A percentile compares a stretch with the other conserved stretches of the same genome.
Evolutionary conservation across 2,797 vertebrate genomes (phyloP).

Genomic region (Mionectes olivaceus): DNA sequence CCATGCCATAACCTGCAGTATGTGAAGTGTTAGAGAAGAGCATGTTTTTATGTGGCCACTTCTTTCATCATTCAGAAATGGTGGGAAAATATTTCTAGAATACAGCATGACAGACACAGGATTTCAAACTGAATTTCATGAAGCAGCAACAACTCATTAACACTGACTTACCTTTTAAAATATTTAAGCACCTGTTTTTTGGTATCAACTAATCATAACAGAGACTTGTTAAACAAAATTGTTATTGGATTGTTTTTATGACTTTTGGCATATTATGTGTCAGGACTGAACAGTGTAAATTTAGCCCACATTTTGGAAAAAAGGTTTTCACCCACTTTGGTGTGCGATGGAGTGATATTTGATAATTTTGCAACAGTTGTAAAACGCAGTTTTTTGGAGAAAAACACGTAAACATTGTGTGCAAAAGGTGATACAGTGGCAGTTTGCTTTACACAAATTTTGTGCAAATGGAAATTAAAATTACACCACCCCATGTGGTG

Average conservation of each 20-base stretch:
- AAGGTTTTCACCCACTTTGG: background rate
- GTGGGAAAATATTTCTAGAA: conserved; percentile 19
- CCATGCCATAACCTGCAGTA: conserved; percentile 3
- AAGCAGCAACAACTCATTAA: background rate
- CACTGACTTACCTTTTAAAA: background rate
- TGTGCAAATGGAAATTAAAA: background rate
- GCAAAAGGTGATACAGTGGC: background rate
- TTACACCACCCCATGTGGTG: rapidly evolving
- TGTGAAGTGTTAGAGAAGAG: background rate
- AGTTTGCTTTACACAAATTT: background rate
- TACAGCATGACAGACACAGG: background rate
- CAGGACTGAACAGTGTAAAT: background rate
- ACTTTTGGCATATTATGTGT: background rate
- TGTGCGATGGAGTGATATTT: background rate
- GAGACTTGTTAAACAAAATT: background rate
- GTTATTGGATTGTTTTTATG: background rate
- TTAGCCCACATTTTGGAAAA: background rate
- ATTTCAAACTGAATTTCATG: background rate
- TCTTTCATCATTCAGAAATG: background rate
- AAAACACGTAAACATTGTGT: background rate
- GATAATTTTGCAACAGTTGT: background rate
- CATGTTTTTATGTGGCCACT: background rate
- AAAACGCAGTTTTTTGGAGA: background rate
- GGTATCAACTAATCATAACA: background rate
- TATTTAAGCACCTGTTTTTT: background rate